Evolutionary conservation across 2,113 vertebrate genomes (phyloP), one percentile per base, ranked within the genome.

Genomic region (Pongo pygmaeus): DNA sequence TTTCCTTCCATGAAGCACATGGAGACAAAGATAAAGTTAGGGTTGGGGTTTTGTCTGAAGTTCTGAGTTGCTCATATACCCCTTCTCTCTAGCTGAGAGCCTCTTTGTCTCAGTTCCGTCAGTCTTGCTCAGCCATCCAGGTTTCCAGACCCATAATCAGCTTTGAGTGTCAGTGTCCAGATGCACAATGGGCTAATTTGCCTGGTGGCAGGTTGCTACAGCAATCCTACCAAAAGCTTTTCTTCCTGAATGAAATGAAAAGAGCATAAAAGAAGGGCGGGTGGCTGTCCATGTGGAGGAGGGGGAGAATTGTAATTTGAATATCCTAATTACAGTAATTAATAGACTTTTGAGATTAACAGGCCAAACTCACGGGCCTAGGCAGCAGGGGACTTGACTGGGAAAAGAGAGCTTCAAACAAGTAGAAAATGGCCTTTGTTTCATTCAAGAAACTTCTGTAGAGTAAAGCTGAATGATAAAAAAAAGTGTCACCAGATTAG

Each of bases 181-280:
- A 89, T 77, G 40, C 83, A 91, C 83, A 84, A 35, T 78, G 67
- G 59, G 35, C 52, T 83, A 93, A 96, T 52, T 38, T 84, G 77
- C 78, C 89, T 90, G 74, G 83, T 75, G 35, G 27, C 43, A 40
- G 14, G 87, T 97, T 98, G 83, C 92, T 94, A 92, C 96, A 79
- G 90, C 57, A 93, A 98, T 80, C 38, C 35, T 96, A 46, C 6
- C 93, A 84, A 38, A 57, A 72, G 67, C 46, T 93, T 88, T 94
- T 32, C 69, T 89, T 64, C 50, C 64, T n/a, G 89, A 77, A 85
- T 57, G 32, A 91, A 96, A 91, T 84, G 35, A n/a, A 96, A 94
- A 77, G 4, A 80, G 13, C 11, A 64, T 35, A 81, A 38, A 81
- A 88, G 85, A 83, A 40, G 10, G 13, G 32, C 2, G 67, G 14